Conservation (phyloP, 2,888 invertebrate genomes). For the Andricus quercusramuli region DNA sequence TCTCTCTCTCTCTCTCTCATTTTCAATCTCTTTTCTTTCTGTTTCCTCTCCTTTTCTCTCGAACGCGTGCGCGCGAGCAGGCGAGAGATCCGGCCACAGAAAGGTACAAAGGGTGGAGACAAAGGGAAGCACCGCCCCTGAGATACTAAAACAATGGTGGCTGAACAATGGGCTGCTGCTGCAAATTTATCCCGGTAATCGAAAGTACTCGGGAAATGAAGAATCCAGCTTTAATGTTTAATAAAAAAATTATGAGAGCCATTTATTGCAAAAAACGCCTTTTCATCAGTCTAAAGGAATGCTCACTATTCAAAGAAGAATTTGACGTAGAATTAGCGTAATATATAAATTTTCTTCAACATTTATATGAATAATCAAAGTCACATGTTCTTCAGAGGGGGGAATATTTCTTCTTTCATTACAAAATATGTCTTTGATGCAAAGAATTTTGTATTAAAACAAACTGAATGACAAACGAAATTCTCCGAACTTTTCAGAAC, state of each 20-base stretch:
- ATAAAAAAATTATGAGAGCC: slow-evolving; percentile 13
- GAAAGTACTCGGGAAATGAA: slow-evolving; percentile 59
- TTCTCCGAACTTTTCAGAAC: too few species aligned
- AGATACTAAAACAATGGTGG: slow-evolving; percentile 77
- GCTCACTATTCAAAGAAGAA: not conserved
- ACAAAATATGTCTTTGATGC: too few species aligned
- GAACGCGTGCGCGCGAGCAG: slow-evolving; percentile 66
- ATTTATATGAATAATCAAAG: not conserved
- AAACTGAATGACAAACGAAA: too few species aligned
- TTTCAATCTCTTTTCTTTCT: slow-evolving; percentile 48
- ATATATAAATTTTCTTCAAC: not conserved
- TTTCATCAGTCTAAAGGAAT: not conserved
- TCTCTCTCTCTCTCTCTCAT: slow-evolving; percentile 42
- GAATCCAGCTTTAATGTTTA: not conserved
- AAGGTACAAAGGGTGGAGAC: slow-evolving; percentile 77
- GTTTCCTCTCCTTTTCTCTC: slow-evolving; percentile 47
- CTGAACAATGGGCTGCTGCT: slow-evolving; percentile 71
- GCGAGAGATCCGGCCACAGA: slow-evolving; percentile 71
- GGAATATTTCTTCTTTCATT: too few species aligned
- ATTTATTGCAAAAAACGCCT: slow-evolving; percentile 1
- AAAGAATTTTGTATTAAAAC: too few species aligned
- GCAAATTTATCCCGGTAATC: slow-evolving; percentile 71
- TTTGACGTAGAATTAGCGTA: not conserved
- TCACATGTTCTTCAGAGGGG: not conserved
- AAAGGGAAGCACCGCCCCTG: slow-evolving; percentile 77